Evolutionary conservation across 2,113 vertebrate species (phyloP), one percentile per base, ranked within the genome.

Genomic region (Aleadryas rufinucha): DNA sequence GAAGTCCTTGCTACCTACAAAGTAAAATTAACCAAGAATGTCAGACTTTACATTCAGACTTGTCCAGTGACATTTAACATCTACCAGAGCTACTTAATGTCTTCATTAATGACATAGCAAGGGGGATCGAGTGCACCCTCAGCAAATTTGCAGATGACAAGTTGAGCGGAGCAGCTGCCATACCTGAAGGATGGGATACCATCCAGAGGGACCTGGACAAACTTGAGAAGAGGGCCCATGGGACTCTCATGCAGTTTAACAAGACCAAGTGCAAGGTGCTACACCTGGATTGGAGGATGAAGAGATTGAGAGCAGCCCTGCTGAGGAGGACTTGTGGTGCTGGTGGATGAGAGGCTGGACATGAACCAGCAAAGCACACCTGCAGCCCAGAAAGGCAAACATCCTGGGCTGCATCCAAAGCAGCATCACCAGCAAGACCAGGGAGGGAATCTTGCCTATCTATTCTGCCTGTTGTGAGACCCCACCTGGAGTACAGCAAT

Each of bases 1-100:
- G 98, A 96, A 93, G 92, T 96, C 69, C 49, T 97, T 59, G 89
- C 28, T 91, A 65, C 72, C 98, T 98, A 78, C 45, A 83, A 93
- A 94, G 80, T 76, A 92, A 82, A 97, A 61, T 89, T 50, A 91
- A 84, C 6, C 27, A 87, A 69, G 39, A 84, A 31, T 14, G 15
- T 90, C 45, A 92, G 39, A 79, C 19, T 17, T 82, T 9, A 42
- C 22, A 37, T 28, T 49, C 35, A 42, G 16, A 84, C 16, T 50
- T 56, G 35, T 9, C 17, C 64, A 84, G 7, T 24, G 64, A 27
- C 1, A 0, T 63, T 56, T 77, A 70, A 42, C 9, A 49, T 33
- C 16, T 33, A 49, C 18, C 27, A 49, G 8, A 16, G 18, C 35
- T 70, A 42, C 24, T 42, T 63, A 56, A 49, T 14, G 5, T 63